phyloP scores from a whole-genome alignment of 2,888 invertebrate species.

The Phortica magna region DNA sequence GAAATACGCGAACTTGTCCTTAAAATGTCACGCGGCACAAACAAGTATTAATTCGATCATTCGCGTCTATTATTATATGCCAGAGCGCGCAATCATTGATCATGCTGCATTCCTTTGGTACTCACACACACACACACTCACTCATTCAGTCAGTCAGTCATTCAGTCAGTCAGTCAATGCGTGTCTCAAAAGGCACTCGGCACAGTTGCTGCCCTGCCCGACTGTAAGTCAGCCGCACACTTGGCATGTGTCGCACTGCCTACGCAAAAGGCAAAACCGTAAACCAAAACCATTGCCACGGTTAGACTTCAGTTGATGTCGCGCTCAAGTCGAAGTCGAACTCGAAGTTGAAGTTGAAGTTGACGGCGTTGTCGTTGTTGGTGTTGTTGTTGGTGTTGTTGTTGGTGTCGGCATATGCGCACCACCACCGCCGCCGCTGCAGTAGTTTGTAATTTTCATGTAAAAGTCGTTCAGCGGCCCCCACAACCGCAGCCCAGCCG shows the following conservation, averaged over 20 bases:
- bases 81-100: slow-evolving; percentile 64
- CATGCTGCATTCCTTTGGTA: slow-evolving; percentile 66
- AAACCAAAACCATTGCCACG: slow-evolving; percentile 7
- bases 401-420: background rate
- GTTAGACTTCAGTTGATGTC: background rate
- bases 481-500: slow-evolving; percentile 45
- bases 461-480: slow-evolving; percentile 63
- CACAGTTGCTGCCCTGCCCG: slow-evolving; percentile 41
- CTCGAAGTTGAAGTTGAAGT: no score
- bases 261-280: slow-evolving; percentile 23
- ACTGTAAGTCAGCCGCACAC: background rate
- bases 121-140: slow-evolving; percentile 66
- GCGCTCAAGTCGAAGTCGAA: no score
- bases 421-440: slow-evolving; percentile 46
- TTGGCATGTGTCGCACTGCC: slow-evolving; percentile 13
- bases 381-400: background rate
- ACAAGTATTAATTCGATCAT: slow-evolving; percentile 69
- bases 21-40: slow-evolving; percentile 67
- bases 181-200: background rate
- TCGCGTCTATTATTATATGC: slow-evolving; percentile 54
- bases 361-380: background rate
- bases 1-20: slow-evolving; percentile 66
- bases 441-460: slow-evolving; percentile 72
- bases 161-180: slow-evolving; percentile 6
- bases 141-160: slow-evolving; percentile 23